Evolutionary conservation across 2,797 vertebrate genomes (phyloP).

Genomic region (Chlorospingus flavigularis): DNA sequence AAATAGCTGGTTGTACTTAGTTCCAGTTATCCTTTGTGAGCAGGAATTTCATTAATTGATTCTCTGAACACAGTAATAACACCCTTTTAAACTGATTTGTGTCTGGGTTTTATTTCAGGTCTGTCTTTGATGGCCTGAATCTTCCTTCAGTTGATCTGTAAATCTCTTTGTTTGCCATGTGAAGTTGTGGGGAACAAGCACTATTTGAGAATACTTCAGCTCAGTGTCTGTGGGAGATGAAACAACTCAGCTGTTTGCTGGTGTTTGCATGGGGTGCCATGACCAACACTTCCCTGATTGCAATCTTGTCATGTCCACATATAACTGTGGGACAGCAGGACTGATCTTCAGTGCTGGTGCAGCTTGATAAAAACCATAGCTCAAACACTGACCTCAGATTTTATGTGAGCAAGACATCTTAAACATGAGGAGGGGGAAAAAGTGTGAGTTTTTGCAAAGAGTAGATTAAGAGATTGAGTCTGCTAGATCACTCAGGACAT

Average conservation of each 20-base stretch:
- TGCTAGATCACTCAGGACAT: neutral
- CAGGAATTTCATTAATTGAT: neutral
- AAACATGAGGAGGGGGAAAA: rapidly evolving
- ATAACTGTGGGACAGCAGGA: neutral
- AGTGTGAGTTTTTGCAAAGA: neutral
- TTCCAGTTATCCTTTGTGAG: neutral
- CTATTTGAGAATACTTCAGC: neutral
- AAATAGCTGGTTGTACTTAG: neutral
- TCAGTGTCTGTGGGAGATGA: neutral
- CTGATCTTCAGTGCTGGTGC: neutral
- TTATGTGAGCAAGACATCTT: neutral
- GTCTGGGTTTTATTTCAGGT: neutral
- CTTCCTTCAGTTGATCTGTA: neutral
- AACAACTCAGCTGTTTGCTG: neutral
- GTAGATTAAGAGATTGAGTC: neutral
- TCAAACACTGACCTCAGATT: neutral
- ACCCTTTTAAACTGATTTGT: neutral
- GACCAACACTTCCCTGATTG: neutral
- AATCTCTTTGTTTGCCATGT: neutral
- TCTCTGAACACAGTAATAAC: neutral
- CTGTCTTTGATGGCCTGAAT: neutral
- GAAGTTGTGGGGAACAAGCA: neutral
- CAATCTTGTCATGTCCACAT: neutral
- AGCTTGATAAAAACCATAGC: neutral
- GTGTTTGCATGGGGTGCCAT: neutral